Percentiles rank a stretch among this genome's conserved stretches.
These are phyloP conservation scores for Eupithecia insigniata DNA, from an alignment of 2,888 invertebrate genomes.

Conservation along the genomic window DNA sequence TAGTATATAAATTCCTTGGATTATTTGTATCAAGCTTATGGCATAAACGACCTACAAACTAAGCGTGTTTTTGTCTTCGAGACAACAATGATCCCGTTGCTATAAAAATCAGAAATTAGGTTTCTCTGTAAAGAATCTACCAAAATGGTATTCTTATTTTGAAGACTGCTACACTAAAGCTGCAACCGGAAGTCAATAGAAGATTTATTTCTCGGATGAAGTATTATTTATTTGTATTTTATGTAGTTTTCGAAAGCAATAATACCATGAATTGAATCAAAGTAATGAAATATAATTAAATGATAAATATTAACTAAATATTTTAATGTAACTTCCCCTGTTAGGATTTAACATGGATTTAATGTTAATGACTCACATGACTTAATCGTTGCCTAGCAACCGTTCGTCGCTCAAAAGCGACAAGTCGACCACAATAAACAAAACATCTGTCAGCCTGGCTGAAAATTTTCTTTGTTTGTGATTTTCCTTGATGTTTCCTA, in stretches of 20 bases:
- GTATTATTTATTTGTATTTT: too few species aligned
- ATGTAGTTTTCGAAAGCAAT: neutral
- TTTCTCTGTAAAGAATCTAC: conserved; percentile 2
- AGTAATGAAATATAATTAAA: neutral
- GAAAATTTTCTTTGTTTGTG: conserved; percentile 16
- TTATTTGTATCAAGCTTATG: neutral
- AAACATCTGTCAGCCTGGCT: conserved; percentile 2
- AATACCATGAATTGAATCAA: neutral
- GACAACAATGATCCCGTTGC: neutral
- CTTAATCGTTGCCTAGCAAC: conserved; percentile 61
- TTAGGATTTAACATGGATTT: neutral
- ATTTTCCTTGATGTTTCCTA: conserved; percentile 10
- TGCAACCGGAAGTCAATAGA: neutral
- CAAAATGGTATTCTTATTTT: conserved; percentile 24
- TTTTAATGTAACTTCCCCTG: neutral
- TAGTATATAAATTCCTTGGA: too few species aligned
- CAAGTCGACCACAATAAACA: conserved; percentile 52
- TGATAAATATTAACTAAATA: neutral
- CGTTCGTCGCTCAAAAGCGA: conserved; percentile 43
- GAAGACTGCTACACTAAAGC: conserved; percentile 14
- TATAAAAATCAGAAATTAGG: neutral
- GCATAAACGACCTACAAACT: neutral
- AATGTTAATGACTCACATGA: neutral
- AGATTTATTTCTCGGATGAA: neutral
- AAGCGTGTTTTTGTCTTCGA: neutral